A percentile compares a stretch with the other conserved stretches of the same genome.
These are phyloP conservation scores for Hoplostethus mediterraneus DNA, from an alignment of 2,797 vertebrate genomes.

Conservation along the genomic window DNA sequence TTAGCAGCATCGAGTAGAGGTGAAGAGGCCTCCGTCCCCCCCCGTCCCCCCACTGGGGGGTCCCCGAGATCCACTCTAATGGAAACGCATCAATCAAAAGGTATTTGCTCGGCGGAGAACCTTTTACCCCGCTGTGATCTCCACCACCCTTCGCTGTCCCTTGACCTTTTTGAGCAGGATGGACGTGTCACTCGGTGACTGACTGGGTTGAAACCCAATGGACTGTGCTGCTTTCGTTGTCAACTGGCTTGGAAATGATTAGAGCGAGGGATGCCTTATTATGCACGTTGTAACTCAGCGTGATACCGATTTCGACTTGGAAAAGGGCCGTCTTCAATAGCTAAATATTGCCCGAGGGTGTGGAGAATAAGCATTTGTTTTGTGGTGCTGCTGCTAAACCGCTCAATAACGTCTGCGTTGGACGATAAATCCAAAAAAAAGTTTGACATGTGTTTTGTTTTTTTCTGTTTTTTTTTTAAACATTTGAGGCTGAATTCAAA, in stretches of 20 bases:
- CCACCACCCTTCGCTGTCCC: constrained; percentile 34
- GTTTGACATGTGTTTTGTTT: constrained; percentile 39
- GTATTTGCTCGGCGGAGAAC: constrained; percentile 58
- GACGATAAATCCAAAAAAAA: not conserved
- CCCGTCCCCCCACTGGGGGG: constrained; percentile 37
- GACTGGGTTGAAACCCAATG: constrained; percentile 49
- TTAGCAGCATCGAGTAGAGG: constrained; percentile 48
- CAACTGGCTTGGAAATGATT: constrained; percentile 26
- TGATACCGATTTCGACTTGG: constrained; percentile 67
- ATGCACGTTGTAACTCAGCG: constrained; percentile 64
- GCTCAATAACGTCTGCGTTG: constrained; percentile 30
- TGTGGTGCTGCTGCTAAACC: constrained; percentile 9
- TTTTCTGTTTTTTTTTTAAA: constrained; percentile 31
- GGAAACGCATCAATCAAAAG: constrained; percentile 70
- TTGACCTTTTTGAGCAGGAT: constrained; percentile 42
- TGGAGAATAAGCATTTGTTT: constrained; percentile 54
- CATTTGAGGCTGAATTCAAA: constrained; percentile 49
- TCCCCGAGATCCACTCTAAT: constrained; percentile 58
- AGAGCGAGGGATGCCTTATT: constrained; percentile 49
- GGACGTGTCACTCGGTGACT: constrained; percentile 39
- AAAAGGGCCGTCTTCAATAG: constrained; percentile 66
- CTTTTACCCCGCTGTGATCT: constrained; percentile 56
- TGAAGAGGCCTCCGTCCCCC: constrained; percentile 50
- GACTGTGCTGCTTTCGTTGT: constrained; percentile 45
- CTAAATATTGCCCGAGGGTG: constrained; percentile 56